phyloP scores from a whole-genome alignment of 2,797 vertebrate genomes.

The Linurgus olivaceus region DNA sequence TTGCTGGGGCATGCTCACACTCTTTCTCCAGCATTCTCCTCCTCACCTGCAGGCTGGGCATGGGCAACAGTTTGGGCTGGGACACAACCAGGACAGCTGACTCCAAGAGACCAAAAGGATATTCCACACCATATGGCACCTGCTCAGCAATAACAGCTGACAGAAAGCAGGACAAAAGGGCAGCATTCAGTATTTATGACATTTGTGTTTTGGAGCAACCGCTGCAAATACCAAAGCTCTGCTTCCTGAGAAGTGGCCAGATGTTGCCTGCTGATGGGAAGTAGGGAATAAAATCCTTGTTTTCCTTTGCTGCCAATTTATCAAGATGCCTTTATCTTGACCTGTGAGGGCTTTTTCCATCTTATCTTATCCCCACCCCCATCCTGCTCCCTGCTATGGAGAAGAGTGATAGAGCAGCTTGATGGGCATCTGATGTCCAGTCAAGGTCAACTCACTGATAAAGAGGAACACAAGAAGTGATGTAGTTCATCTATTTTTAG shows the following conservation, averaged over 20 bases:
- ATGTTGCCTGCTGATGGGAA: not conserved
- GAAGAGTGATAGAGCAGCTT: not conserved
- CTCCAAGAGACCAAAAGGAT: not conserved
- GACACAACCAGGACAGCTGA: not conserved
- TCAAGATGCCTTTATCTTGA: not conserved
- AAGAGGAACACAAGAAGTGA: not conserved
- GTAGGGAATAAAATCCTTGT: not conserved
- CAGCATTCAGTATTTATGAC: fast-evolving
- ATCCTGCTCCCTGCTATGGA: not conserved
- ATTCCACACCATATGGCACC: not conserved
- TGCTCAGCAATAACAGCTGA: not conserved
- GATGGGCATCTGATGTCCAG: not conserved
- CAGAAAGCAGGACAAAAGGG: not conserved
- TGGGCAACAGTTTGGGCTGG: fast-evolving
- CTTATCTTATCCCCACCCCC: not conserved
- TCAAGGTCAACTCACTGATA: not conserved
- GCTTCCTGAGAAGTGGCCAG: not conserved
- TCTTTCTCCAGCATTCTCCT: not conserved
- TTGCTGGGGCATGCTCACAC: not conserved
- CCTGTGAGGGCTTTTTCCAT: not conserved
- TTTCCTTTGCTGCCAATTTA: not conserved
- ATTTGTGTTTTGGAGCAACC: fast-evolving
- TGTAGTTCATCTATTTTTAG: not conserved
- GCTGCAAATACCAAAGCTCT: not conserved
- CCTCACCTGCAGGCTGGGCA: too few species aligned